Evolutionary conservation across 2,113 vertebrate species (phyloP).

Genomic region (Hylia prasina): DNA sequence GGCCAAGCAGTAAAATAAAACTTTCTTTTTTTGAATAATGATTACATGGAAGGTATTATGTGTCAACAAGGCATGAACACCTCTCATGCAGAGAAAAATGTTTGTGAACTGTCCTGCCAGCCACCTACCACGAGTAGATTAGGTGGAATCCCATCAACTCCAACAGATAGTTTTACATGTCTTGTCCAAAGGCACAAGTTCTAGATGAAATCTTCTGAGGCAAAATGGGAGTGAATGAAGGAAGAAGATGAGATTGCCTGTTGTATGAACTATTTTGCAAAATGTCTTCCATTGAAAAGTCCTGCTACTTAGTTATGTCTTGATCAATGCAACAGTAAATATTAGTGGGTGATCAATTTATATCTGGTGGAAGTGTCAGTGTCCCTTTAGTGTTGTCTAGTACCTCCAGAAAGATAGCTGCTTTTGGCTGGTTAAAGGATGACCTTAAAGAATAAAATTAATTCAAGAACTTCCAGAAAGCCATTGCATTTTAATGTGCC

Average conservation of each 20-base stretch:
- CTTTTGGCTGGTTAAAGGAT: not conserved
- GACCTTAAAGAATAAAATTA: not conserved
- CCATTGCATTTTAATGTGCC: not conserved
- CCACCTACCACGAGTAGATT: not conserved
- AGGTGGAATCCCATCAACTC: not conserved
- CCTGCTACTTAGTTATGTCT: not conserved
- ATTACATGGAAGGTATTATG: not conserved
- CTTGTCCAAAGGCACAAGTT: not conserved
- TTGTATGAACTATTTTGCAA: not conserved
- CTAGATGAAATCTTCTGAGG: not conserved
- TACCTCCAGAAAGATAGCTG: not conserved
- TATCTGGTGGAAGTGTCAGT: not conserved
- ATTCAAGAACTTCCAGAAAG: not conserved
- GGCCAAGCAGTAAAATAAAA: not conserved
- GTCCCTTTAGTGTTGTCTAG: not conserved
- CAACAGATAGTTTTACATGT: fast-evolving
- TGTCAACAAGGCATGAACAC: not conserved
- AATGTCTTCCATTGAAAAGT: not conserved
- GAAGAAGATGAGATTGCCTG: not conserved
- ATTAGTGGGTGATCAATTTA: not conserved
- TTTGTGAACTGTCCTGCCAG: not conserved
- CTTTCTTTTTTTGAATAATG: not conserved
- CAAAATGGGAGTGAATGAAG: not conserved
- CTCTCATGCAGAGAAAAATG: not conserved
- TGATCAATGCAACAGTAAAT: not conserved